Conservation (phyloP, 2,888 invertebrate species). For the Macrophya alboannulata region DNA sequence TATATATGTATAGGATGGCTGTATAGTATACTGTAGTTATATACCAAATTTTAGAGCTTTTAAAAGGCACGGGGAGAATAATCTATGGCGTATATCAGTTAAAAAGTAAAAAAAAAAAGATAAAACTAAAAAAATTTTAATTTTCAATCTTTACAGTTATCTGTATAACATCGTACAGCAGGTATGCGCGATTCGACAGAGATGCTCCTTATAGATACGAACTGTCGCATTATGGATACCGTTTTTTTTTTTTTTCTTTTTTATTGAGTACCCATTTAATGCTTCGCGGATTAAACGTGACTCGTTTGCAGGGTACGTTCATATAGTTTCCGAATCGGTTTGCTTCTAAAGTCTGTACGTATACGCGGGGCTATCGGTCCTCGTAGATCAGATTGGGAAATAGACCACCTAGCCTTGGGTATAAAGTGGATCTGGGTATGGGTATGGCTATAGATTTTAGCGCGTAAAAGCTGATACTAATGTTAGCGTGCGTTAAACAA, state of each 20-base stretch:
- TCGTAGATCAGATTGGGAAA: constrained; percentile 34
- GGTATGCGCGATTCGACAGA: neutral
- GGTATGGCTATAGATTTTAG: neutral
- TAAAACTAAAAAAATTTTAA: neutral
- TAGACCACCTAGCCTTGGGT: constrained; percentile 38
- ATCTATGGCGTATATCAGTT: constrained; percentile 3
- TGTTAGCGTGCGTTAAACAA: constrained; percentile 31
- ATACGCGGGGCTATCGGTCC: constrained; percentile 11
- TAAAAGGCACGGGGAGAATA: constrained; percentile 36
- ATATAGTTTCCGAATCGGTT: neutral
- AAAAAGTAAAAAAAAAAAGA: neutral
- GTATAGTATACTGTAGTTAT: neutral
- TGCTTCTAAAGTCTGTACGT: neutral
- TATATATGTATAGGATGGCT: no score
- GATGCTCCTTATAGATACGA: neutral
- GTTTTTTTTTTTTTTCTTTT: neutral
- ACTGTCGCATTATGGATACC: neutral
- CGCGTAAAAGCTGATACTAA: constrained; percentile 46
- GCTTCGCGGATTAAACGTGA: constrained; percentile 29
- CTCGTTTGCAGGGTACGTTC: neutral
- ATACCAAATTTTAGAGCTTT: neutral
- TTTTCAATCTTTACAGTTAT: neutral
- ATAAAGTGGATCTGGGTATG: constrained; percentile 18
- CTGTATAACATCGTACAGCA: no score
- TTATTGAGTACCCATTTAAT: constrained; percentile 8